These are phyloP conservation scores for Gerris lacustris DNA, from an alignment of 2,888 invertebrate genomes.

Conservation along the genomic window DNA sequence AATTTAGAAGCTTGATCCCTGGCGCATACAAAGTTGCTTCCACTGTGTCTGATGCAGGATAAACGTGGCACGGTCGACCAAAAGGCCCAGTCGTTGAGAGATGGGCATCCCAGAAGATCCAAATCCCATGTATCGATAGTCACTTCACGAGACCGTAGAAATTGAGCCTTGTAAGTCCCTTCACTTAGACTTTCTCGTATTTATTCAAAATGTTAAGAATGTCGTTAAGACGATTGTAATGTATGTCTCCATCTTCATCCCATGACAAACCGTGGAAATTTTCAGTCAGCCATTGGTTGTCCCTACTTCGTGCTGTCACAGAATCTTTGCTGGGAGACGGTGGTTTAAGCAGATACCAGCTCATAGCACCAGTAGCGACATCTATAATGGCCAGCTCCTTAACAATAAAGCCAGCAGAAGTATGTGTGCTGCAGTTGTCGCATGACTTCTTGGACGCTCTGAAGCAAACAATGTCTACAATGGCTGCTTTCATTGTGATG, in stretches of 20 bases:
- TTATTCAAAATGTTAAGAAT: no score
- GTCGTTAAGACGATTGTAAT: no score
- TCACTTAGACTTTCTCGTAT: no score
- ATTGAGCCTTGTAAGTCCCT: background rate
- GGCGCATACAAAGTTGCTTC: background rate
- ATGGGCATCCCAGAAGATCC: background rate
- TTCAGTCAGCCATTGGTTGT: no score
- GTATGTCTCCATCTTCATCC: no score
- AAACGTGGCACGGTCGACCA: background rate
- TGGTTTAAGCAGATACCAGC: no score
- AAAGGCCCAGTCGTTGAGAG: background rate
- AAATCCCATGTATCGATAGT: background rate
- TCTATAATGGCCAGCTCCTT: background rate
- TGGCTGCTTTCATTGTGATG: no score
- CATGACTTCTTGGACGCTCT: no score
- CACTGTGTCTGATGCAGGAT: background rate
- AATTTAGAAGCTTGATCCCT: background rate
- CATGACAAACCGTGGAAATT: no score
- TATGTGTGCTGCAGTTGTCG: background rate
- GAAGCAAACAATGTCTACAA: no score
- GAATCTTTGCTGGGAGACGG: no score
- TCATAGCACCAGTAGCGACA: background rate
- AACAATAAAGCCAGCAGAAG: background rate
- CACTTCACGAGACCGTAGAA: background rate
- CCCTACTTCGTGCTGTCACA: no score